Conservation (phyloP, 2,888 invertebrate genomes). For the Hypselothyrea guttata region DNA sequence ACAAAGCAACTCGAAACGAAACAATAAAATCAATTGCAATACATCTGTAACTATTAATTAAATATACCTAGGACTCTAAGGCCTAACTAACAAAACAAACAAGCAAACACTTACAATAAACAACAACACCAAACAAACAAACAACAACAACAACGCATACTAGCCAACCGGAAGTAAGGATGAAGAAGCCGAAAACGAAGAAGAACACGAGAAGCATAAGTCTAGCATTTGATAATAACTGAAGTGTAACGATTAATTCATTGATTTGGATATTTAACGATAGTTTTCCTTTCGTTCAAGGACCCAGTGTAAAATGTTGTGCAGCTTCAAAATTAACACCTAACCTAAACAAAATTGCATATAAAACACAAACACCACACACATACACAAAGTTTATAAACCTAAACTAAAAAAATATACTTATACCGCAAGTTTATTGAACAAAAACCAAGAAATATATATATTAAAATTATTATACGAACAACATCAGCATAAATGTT, state of each 20-base stretch:
- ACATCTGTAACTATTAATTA: slow-evolving; percentile 22
- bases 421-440: slow-evolving; percentile 54
- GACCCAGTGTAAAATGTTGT: slow-evolving; percentile 65
- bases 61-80: slow-evolving; percentile 47
- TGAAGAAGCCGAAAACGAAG: slow-evolving; percentile 15
- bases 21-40: slow-evolving; percentile 52
- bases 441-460: slow-evolving; percentile 23
- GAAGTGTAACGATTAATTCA: slow-evolving; percentile 29
- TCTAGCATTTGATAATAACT: slow-evolving; percentile 48
- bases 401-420: slow-evolving; percentile 44
- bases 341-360: slow-evolving; percentile 18
- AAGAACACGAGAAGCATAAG: slow-evolving; percentile 15
- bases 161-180: slow-evolving; percentile 60
- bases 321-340: slow-evolving; percentile 41
- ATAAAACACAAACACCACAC: slow-evolving; percentile 28
- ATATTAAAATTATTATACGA: slow-evolving; percentile 40
- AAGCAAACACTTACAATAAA: slow-evolving; percentile 27
- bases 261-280: slow-evolving; percentile 12
- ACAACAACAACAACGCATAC: slow-evolving; percentile 65
- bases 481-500: slow-evolving; percentile 50
- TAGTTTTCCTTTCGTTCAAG: slow-evolving; percentile 30
- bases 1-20: slow-evolving; percentile 59
- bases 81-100: slow-evolving; percentile 48
- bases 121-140: slow-evolving; percentile 43
- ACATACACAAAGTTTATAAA: slow-evolving; percentile 40